Percentiles rank a stretch among this genome's conserved stretches.
Evolutionary conservation across 1,140 invertebrate species (phyloP).

Genomic region (Plutomurus gul): DNA sequence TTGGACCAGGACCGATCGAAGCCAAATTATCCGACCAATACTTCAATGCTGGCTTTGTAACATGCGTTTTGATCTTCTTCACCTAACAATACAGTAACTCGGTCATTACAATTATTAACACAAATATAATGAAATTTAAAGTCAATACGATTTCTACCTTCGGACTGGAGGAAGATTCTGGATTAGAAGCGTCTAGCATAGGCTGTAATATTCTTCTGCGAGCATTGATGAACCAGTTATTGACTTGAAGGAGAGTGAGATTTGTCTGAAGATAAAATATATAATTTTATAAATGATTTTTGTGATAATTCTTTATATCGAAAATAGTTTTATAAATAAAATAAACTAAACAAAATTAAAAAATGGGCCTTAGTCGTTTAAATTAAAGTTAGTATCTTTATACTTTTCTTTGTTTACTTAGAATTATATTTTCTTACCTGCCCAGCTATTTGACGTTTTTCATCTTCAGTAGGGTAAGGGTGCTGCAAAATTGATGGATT

Average conservation of each 20-base stretch:
- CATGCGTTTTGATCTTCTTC: conserved; percentile 52
- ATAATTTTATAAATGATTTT: too few relatives aligned
- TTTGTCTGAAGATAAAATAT: too few relatives aligned
- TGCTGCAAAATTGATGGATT: conserved; percentile 64
- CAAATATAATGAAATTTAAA: not conserved
- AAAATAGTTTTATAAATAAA: too few relatives aligned
- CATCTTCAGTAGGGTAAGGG: conserved; percentile 91
- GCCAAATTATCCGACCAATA: conserved; percentile 53
- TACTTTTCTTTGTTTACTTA: too few relatives aligned
- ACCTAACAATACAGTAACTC: conserved; percentile 30
- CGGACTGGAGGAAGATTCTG: conserved; percentile 47
- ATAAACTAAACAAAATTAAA: too few relatives aligned
- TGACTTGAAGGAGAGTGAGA: conserved; percentile 73
- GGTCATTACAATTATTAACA: not conserved
- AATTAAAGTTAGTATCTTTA: too few relatives aligned
- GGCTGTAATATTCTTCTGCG: conserved; percentile 87
- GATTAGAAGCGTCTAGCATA: conserved; percentile 72
- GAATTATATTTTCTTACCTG: too few relatives aligned
- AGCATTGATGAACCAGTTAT: conserved; percentile 93
- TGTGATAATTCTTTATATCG: too few relatives aligned
- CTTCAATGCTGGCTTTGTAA: conserved; percentile 51
- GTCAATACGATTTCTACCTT: conserved; percentile 36
- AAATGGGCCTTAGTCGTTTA: too few relatives aligned
- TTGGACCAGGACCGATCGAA: conserved; percentile 40
- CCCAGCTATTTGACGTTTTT: conserved; percentile 83